These are phyloP conservation scores for Ptychochromis oligacanthus DNA, from an alignment of 2,113 vertebrate genomes.

Conservation along the genomic window DNA sequence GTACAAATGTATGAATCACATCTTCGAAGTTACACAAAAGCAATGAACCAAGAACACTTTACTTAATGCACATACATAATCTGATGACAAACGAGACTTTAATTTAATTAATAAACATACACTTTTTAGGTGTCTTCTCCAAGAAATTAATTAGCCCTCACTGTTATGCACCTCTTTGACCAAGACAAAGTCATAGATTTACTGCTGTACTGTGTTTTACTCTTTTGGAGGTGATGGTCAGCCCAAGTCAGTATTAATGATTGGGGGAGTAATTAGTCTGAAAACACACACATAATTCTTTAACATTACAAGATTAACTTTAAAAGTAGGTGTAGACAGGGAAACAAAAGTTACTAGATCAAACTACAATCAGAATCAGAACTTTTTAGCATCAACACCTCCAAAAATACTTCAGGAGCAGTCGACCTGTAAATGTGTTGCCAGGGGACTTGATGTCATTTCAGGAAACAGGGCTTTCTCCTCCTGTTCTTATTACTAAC, in stretches of 20 bases:
- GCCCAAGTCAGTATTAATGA: neutral
- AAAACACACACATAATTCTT: neutral
- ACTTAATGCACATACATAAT: neutral
- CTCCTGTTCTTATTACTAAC: conserved; percentile 29
- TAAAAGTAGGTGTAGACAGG: neutral
- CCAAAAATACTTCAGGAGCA: conserved; percentile 7
- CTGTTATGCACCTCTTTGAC: neutral
- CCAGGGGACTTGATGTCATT: conserved; percentile 10
- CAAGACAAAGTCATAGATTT: neutral
- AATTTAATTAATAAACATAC: neutral
- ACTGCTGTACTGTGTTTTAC: neutral
- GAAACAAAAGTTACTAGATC: neutral
- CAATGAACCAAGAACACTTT: neutral
- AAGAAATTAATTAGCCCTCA: neutral
- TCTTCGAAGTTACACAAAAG: neutral
- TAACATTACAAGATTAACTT: neutral
- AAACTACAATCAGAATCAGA: conserved; percentile 5
- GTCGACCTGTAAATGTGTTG: neutral
- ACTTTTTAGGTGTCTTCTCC: neutral
- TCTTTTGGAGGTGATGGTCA: neutral
- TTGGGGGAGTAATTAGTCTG: neutral
- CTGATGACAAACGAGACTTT: neutral
- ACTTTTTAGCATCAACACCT: conserved; percentile 1
- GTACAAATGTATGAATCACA: neutral
- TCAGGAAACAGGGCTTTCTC: neutral